These are phyloP conservation scores for Pedicia rivosa DNA, from an alignment of 2,888 invertebrate species.

Conservation along the genomic window DNA sequence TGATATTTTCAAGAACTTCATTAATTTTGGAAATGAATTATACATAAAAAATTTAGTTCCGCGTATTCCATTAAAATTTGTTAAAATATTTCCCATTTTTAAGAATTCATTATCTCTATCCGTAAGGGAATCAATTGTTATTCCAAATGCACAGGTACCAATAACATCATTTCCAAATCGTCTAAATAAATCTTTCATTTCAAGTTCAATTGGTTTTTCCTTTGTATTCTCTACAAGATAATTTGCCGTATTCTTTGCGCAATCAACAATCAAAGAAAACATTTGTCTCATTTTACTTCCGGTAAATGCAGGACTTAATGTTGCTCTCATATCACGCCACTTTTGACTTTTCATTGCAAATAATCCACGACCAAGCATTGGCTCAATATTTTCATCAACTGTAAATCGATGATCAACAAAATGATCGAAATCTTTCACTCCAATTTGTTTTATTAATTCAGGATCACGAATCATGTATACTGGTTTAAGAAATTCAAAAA, in stretches of 20 bases:
- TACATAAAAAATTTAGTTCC: constrained; percentile 17
- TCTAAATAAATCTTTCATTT: constrained; percentile 18
- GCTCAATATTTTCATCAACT: constrained; percentile 5
- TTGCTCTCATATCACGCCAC: constrained; percentile 22
- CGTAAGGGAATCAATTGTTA: constrained; percentile 36
- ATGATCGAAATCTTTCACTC: background rate
- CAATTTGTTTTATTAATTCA: constrained; percentile 4
- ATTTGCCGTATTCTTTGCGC: background rate
- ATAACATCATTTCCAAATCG: constrained; percentile 28
- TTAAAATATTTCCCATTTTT: constrained; percentile 28
- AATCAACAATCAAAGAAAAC: constrained; percentile 11
- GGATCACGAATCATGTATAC: constrained; percentile 25
- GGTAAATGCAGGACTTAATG: constrained; percentile 22
- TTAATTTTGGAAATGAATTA: constrained; percentile 1
- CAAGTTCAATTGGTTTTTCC: constrained; percentile 13
- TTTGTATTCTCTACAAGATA: constrained; percentile 15
- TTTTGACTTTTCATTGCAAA: constrained; percentile 10
- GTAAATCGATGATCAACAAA: constrained; percentile 3
- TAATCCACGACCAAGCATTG: constrained; percentile 8
- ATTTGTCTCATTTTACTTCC: constrained; percentile 23
- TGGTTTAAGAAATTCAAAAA: constrained; percentile 30
- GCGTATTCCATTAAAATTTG: constrained; percentile 19
- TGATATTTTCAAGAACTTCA: constrained; percentile 14
- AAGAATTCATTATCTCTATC: constrained; percentile 37
- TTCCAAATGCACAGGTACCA: constrained; percentile 26